These are phyloP conservation scores for Phallusia fumigata DNA, from an alignment of 23 tunicate species.

Conservation along the genomic window DNA sequence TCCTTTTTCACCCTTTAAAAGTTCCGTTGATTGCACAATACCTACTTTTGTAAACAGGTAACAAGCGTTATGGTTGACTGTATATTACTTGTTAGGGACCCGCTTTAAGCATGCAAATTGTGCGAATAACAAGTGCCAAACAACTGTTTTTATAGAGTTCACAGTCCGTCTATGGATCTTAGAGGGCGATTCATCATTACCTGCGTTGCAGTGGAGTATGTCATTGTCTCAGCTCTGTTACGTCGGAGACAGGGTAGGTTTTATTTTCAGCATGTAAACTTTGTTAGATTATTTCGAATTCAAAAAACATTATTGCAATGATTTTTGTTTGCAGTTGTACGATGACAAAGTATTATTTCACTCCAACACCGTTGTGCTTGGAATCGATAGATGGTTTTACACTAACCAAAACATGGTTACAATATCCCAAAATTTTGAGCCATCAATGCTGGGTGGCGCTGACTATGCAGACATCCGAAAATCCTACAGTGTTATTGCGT, in stretches of 20 bases:
- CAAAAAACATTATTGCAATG: background rate
- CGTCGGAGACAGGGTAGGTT: constrained; percentile 40
- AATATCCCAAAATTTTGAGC: background rate
- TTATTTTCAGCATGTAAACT: background rate
- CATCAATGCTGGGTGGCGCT: background rate
- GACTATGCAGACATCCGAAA: constrained; percentile 16
- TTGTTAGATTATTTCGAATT: background rate
- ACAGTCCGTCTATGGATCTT: constrained; percentile 54
- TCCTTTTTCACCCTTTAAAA: background rate
- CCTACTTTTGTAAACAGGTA: background rate
- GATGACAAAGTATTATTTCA: constrained; percentile 24
- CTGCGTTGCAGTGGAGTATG: constrained; percentile 48
- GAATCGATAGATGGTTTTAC: constrained; percentile 26
- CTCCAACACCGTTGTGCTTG: constrained; percentile 54
- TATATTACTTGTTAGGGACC: too few relatives aligned
- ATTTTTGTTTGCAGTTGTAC: constrained; percentile 21
- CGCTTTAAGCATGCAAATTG: background rate
- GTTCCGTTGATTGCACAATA: background rate
- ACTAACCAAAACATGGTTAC: constrained; percentile 23
- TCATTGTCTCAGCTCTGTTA: constrained; percentile 8
- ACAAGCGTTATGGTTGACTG: background rate
- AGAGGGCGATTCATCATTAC: constrained; percentile 14
- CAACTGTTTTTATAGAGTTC: constrained; percentile 27
- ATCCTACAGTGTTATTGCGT: constrained; percentile 24
- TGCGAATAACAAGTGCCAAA: background rate